Evolutionary conservation across 2,888 invertebrate species (phyloP).

Genomic region (Mesoligia furuncula): DNA sequence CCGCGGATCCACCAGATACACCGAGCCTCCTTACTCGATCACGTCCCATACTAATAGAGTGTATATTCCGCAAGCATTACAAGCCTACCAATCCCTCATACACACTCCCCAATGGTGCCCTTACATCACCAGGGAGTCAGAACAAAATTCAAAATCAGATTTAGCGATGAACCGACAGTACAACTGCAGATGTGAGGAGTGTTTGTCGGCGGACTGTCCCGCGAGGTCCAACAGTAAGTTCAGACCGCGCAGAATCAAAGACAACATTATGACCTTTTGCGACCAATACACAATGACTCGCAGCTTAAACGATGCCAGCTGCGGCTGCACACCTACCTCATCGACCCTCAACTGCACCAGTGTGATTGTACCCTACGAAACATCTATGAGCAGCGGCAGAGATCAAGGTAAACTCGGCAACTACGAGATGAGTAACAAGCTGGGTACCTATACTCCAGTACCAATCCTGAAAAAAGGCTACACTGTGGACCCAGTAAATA

Average conservation of each 20-base stretch:
- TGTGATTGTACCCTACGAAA: slow-evolving; percentile 33
- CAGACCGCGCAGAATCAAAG: slow-evolving; percentile 62
- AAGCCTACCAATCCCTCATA: slow-evolving; percentile 66
- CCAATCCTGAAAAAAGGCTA: slow-evolving; percentile 64
- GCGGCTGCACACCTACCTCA: slow-evolving; percentile 62
- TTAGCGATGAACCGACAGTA: slow-evolving; percentile 31
- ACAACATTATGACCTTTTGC: slow-evolving; percentile 77
- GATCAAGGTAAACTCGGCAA: slow-evolving; percentile 49
- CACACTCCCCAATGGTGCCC: slow-evolving; percentile 72
- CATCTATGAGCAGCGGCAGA: slow-evolving; percentile 52
- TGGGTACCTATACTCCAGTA: slow-evolving; percentile 39
- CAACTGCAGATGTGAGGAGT: slow-evolving; percentile 72
- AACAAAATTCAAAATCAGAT: slow-evolving; percentile 59
- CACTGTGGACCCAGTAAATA: slow-evolving; percentile 1
- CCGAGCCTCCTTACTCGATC: slow-evolving; percentile 65
- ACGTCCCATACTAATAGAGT: slow-evolving; percentile 67
- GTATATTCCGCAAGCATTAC: slow-evolving; percentile 30
- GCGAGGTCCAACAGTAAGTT: slow-evolving; percentile 40
- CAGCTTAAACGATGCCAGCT: slow-evolving; percentile 72
- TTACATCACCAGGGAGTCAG: slow-evolving; percentile 61
- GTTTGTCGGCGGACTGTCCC: slow-evolving; percentile 66
- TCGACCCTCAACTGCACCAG: slow-evolving; percentile 58
- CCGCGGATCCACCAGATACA: slow-evolving; percentile 58
- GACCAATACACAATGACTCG: slow-evolving; percentile 81
- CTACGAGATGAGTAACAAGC: slow-evolving; percentile 23